phyloP scores from a whole-genome alignment of 2,797 vertebrate species.

The Alectoris magna region DNA sequence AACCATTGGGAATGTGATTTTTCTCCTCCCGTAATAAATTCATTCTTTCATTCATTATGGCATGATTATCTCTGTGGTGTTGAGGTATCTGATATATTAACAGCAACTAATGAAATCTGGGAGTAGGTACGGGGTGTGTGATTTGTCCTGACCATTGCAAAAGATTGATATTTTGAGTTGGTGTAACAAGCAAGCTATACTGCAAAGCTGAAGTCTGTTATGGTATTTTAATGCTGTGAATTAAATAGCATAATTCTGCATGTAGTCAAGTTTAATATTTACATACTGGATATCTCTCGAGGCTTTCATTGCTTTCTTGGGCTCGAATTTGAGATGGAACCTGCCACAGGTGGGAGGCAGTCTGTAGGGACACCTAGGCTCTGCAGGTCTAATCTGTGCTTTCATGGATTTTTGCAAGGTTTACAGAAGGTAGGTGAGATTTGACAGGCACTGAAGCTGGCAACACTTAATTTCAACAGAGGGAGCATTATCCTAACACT shows the following conservation, averaged over 20 bases:
- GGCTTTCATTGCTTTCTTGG: not conserved
- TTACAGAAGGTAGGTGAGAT: conserved; percentile 6
- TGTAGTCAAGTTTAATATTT: not conserved
- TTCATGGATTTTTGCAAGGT: not conserved
- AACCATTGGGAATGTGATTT: conserved; percentile 10
- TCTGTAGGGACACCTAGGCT: not conserved
- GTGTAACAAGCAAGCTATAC: not conserved
- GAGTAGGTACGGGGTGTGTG: not conserved
- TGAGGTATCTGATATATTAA: conserved; percentile 37
- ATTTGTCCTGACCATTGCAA: not conserved
- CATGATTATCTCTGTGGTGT: conserved; percentile 9
- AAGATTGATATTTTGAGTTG: not conserved
- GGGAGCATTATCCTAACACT: conserved; percentile 37
- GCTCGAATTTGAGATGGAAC: not conserved
- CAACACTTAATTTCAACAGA: conserved; percentile 25
- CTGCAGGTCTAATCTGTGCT: not conserved
- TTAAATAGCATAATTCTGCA: not conserved
- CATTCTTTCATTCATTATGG: conserved; percentile 11
- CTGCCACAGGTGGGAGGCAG: not conserved
- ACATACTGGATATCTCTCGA: not conserved
- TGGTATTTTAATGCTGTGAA: not conserved
- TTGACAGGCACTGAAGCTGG: not conserved
- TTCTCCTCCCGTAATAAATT: not conserved
- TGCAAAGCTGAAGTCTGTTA: not conserved
- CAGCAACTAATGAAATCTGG: conserved; percentile 5